Base-by-base conservation (phyloP, 2,797 vertebrate genomes). In the Erpetoichthys calabaricus region DNA sequence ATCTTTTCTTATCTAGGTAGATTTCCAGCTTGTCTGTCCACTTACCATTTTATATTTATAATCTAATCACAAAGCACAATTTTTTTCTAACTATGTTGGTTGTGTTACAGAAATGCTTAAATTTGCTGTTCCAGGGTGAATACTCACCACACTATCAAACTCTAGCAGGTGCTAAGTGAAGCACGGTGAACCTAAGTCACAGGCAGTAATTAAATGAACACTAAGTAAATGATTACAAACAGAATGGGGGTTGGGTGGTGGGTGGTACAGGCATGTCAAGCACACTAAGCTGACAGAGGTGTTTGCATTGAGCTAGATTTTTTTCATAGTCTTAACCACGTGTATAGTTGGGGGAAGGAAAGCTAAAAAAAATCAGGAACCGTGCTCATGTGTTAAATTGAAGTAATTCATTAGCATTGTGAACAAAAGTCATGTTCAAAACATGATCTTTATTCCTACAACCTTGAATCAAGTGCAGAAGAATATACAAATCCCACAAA, bases 161-260 rank as follows among this genome's bases (percentile, higher is more conserved):
- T 25, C 25, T 25, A 25, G 25, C 25, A 25, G 25, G 25, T 25
- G 25, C 25, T 25, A 25, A 25, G 25, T 25, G 25, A 25, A 25
- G 25, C 25, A 25, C 1, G 25, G 25, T 25, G 25, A 25, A 25
- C 55, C 51, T 9, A 5, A 60, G 46, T 44, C 45, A 54, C 25
- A 57, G 51, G 55, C 56, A 60, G 54, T 57, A 42, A 45, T 57
- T 44, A 56, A 45, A 52, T 55, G 25, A 45, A 7, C 10, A 42
- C 41, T 43, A n/a, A 56, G 58, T 56, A 63, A 60, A 60, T 53
- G n/a, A 52, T 60, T 60, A 54, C 7, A 57, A 44, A 57, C 47
- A 45, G 54, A 25, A n/a, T 55, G 51, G 9, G 51, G 55, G 44
- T 9, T 10, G 46, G 50, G 45, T 25, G 25, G 25, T 25, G 25